Evolutionary conservation across 2,888 invertebrate genomes (phyloP).

Genomic region (Calliphora vomitoria): DNA sequence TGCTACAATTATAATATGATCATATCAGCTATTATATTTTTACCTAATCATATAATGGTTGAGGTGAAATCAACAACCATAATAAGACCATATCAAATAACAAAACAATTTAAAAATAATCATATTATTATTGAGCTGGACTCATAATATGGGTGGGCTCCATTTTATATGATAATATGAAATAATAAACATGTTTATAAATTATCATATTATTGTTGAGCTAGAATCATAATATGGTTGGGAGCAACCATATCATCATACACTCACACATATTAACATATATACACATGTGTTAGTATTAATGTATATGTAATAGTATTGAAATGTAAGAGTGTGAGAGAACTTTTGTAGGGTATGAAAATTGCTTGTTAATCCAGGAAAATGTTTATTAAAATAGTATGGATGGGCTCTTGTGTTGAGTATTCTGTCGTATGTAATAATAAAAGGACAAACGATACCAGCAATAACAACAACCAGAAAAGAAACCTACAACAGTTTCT

Average conservation of each 20-base stretch:
- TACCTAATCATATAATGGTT: too few relatives aligned
- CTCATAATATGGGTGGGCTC: too few relatives aligned
- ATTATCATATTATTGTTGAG: too few relatives aligned
- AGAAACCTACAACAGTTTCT: slow-evolving; percentile 14
- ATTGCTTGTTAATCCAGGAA: slow-evolving; percentile 53
- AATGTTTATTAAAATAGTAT: slow-evolving; percentile 47
- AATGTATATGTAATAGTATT: background rate
- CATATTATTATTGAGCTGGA: too few relatives aligned
- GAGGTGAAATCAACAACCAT: too few relatives aligned
- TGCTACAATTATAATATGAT: too few relatives aligned
- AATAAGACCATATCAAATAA: too few relatives aligned
- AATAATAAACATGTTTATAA: too few relatives aligned
- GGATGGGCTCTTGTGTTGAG: slow-evolving; percentile 14
- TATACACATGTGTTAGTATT: background rate
- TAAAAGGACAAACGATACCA: slow-evolving; percentile 20
- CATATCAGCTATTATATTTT: too few relatives aligned
- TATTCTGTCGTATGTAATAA: slow-evolving; percentile 14
- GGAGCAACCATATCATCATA: background rate
- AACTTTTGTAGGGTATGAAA: slow-evolving; percentile 35
- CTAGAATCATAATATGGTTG: too few relatives aligned
- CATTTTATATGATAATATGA: too few relatives aligned
- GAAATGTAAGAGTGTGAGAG: background rate
- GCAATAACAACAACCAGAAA: background rate
- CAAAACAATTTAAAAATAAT: too few relatives aligned
- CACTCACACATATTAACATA: background rate